phyloP scores from a whole-genome alignment of 2,888 invertebrate genomes.

The Drosophila neutralis region DNA sequence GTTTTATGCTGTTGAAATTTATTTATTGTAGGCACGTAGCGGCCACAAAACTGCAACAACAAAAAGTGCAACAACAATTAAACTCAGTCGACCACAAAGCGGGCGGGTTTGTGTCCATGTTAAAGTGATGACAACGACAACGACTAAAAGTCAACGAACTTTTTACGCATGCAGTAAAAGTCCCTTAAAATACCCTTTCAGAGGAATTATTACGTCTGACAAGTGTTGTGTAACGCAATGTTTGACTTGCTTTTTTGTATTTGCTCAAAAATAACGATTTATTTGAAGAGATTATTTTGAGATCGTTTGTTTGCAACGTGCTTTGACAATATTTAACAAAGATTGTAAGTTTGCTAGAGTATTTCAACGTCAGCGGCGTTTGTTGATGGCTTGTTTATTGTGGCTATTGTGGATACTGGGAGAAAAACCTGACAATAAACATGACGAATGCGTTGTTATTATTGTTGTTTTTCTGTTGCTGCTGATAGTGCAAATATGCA shows the following conservation, averaged over 20 bases:
- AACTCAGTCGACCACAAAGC: constrained; percentile 53
- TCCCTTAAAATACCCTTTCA: constrained; percentile 51
- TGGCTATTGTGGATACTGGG: constrained; percentile 25
- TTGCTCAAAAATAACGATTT: neutral
- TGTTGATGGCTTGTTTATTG: constrained; percentile 25
- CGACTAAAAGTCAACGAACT: constrained; percentile 64
- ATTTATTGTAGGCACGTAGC: constrained; percentile 72
- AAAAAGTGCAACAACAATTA: constrained; percentile 36
- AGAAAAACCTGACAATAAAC: constrained; percentile 43
- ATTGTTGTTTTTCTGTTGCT: constrained; percentile 26
- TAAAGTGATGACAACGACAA: constrained; percentile 28
- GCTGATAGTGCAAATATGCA: constrained; percentile 71
- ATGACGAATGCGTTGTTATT: constrained; percentile 48
- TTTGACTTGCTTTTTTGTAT: neutral
- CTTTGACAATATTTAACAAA: neutral
- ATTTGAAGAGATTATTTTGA: neutral
- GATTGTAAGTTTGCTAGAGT: constrained; percentile 6
- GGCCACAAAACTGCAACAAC: constrained; percentile 48
- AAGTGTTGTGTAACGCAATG: constrained; percentile 3
- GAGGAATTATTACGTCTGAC: neutral
- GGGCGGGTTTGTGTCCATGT: constrained; percentile 53
- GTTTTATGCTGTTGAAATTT: constrained; percentile 48
- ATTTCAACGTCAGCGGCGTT: neutral
- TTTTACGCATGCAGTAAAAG: constrained; percentile 45
- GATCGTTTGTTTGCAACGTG: neutral